Percentiles rank a stretch among this genome's conserved stretches.
These are phyloP conservation scores for Euclidia mi DNA, from an alignment of 2,888 invertebrate species.

Conservation along the genomic window DNA sequence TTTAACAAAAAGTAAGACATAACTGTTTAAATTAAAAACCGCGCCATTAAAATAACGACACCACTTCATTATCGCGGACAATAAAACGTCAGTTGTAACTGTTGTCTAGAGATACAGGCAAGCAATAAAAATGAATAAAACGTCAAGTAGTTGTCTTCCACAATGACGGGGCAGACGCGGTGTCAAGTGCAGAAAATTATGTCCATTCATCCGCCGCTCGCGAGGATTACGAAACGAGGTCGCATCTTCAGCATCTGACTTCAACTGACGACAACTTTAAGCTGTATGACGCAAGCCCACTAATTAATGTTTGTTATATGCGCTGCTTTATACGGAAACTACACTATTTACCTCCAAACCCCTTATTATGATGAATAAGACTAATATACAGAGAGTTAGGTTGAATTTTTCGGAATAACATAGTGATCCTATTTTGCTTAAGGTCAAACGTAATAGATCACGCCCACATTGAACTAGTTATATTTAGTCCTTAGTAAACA, in stretches of 20 bases:
- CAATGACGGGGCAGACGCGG: constrained; percentile 82
- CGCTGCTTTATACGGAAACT: not conserved
- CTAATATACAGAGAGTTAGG: too few species aligned
- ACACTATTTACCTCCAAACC: constrained; percentile 20
- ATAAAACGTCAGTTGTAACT: constrained; percentile 42
- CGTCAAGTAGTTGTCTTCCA: constrained; percentile 71
- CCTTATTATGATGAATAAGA: too few species aligned
- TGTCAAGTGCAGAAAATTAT: constrained; percentile 89
- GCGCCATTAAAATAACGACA: constrained; percentile 33
- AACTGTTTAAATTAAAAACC: constrained; percentile 37
- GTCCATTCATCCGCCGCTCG: constrained; percentile 84
- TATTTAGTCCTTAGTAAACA: too few species aligned
- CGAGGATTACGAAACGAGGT: constrained; percentile 85
- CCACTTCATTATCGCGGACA: constrained; percentile 52
- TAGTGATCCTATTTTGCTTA: too few species aligned
- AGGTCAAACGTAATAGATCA: too few species aligned
- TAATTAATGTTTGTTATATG: constrained; percentile 68
- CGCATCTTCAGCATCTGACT: constrained; percentile 79
- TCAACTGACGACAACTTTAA: constrained; percentile 74
- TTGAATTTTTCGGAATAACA: too few species aligned
- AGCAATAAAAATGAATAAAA: constrained; percentile 83
- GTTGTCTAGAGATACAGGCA: constrained; percentile 63
- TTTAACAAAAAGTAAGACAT: not conserved
- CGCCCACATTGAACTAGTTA: too few species aligned
- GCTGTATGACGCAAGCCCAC: constrained; percentile 65